These are phyloP conservation scores for Apamea crenata DNA, from an alignment of 2,888 invertebrate species.

Conservation along the genomic window DNA sequence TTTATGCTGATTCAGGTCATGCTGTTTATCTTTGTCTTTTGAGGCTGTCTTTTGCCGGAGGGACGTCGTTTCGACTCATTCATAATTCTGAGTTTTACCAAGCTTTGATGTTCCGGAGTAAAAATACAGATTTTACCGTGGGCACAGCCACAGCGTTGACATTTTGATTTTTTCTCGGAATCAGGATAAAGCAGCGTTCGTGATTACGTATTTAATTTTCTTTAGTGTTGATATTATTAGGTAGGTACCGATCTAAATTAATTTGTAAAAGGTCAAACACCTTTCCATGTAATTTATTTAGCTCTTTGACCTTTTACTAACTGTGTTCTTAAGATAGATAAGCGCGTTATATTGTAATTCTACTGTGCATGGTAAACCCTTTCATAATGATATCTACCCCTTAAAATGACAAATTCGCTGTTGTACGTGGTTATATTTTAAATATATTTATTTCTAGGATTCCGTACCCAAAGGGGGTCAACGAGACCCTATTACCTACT, in stretches of 20 bases:
- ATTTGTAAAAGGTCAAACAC: not conserved
- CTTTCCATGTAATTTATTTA: not conserved
- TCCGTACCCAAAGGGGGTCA: not conserved
- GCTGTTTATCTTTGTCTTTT: slow-evolving; percentile 23
- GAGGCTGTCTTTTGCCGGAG: slow-evolving; percentile 9
- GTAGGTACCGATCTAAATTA: not conserved
- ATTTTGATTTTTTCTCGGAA: slow-evolving; percentile 27
- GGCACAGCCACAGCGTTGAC: not conserved
- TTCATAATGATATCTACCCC: not conserved
- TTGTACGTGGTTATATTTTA: not conserved
- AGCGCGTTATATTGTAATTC: not conserved
- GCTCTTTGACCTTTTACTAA: not conserved
- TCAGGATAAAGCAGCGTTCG: not conserved
- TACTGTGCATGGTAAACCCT: not conserved
- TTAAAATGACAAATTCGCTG: not conserved
- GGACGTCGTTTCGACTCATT: slow-evolving; percentile 24
- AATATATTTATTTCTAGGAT: not conserved
- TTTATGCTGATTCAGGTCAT: slow-evolving; percentile 17
- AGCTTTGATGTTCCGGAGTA: slow-evolving; percentile 32
- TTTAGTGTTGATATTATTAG: slow-evolving; percentile 4
- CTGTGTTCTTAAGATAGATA: not conserved
- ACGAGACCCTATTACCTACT: not conserved
- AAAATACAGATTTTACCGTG: slow-evolving; percentile 24
- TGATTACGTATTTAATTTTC: slow-evolving; percentile 3
- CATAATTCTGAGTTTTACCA: slow-evolving; percentile 29